Evolutionary conservation across 2,888 invertebrate genomes (phyloP).

Genomic region (Lasioglossum oenotherae): DNA sequence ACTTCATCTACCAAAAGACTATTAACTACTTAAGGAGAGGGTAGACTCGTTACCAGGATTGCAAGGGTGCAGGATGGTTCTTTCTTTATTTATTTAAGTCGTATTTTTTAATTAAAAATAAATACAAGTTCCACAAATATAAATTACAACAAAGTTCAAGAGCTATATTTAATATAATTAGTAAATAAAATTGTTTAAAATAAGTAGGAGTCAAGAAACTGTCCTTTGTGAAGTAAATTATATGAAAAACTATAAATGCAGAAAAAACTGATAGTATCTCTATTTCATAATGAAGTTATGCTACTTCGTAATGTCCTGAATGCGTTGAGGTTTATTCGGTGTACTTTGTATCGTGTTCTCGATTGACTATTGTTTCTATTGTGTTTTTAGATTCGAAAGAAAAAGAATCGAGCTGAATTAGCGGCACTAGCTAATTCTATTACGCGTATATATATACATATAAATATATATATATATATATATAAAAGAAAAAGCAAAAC

Average conservation of each 20-base stretch:
- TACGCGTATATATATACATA: slow-evolving; percentile 44
- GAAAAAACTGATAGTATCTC: neutral
- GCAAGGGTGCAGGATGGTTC: no score
- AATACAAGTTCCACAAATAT: no score
- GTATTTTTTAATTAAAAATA: no score
- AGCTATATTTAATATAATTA: no score
- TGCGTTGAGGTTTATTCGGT: neutral
- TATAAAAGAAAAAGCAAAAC: slow-evolving; percentile 63
- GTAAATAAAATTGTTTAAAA: no score
- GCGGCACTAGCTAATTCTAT: slow-evolving; percentile 62
- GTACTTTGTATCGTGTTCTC: neutral
- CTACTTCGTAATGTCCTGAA: neutral
- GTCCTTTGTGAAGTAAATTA: no score
- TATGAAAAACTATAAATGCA: neutral
- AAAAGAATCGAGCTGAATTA: slow-evolving; percentile 89
- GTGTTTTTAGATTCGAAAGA: slow-evolving; percentile 88
- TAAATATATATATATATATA: slow-evolving; percentile 47
- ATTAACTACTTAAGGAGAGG: neutral
- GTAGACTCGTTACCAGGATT: no score
- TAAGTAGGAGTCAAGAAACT: no score
- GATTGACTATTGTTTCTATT: slow-evolving; percentile 27
- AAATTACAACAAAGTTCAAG: no score
- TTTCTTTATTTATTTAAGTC: no score
- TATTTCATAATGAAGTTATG: neutral
- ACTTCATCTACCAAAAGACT: no score